Evolutionary conservation across 2,113 vertebrate species (phyloP), one percentile per base, ranked within the genome.

Genomic region (Lampris incognitus): DNA sequence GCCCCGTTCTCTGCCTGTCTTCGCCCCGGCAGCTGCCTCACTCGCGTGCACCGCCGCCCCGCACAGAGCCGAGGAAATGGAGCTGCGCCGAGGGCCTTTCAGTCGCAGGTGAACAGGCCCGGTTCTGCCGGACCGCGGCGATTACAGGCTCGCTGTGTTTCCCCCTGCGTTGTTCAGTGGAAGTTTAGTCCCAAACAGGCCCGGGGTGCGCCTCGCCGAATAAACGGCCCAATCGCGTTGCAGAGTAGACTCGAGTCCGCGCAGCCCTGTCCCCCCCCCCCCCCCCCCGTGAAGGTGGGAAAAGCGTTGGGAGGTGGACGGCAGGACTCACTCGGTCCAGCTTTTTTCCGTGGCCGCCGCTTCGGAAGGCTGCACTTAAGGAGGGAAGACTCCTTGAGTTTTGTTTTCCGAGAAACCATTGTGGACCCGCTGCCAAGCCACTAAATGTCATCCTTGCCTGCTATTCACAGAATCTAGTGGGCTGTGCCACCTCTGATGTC

Each of bases 41-140:
- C 78, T 77, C 49, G 10, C 70, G 48, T 46, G 38, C 69, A 38
- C 67, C 65, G 65, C 66, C 72, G 65, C 66, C 72, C 71, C 68
- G 6, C 69, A 56, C 65, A 74, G 77, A 82, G 54, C 51, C 55
- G 78, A 81, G 68, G 84, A 61, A 81, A 82, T 71, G 46, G 24
- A 86, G 75, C 80, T 88, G 84, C 85, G 87, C 62, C 81, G 76
- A 73, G 78, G 84, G 56, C 63, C 59, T 62, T 55, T 79, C 83
- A 63, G 59, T 85, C 72, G 24, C 72, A 78, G 63, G 74, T 38
- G 37, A 40, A 40, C 56, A 11, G 46, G 74, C 13, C 11, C 55
- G 58, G 63, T 76, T 77, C 71, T 79, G 83, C 24, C 24, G 24
- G 24, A 24, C 0, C 24, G 24, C 87, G 85, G 82, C 42, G 71